A percentile compares a stretch with the other conserved stretches of the same genome.
These are phyloP conservation scores for Caenorhabditis doughertyi DNA, from an alignment of 2,888 invertebrate genomes.

Conservation along the genomic window DNA sequence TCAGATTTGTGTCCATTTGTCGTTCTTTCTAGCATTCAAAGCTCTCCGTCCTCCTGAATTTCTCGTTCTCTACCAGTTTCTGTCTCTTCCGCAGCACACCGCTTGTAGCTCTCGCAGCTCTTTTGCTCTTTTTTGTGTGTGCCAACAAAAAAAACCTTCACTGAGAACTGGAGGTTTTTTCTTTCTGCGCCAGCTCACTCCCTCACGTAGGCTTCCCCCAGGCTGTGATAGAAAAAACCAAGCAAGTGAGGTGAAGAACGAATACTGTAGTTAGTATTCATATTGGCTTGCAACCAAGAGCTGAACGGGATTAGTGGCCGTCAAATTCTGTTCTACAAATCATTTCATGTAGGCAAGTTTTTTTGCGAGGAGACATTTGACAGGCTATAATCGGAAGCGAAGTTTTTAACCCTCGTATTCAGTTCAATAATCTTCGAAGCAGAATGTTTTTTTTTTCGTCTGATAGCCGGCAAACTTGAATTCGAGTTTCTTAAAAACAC, in stretches of 20 bases:
- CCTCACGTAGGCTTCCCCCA: not conserved
- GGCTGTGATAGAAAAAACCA: slow-evolving; percentile 4
- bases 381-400: no score
- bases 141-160: slow-evolving; percentile 31
- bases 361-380: no score
- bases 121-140: slow-evolving; percentile 30
- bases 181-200: not conserved
- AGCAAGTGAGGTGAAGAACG: not conserved
- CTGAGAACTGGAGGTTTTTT: slow-evolving; percentile 36
- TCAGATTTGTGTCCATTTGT: not conserved
- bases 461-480: no score
- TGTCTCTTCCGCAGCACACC: slow-evolving; percentile 36
- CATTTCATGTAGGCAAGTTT: no score
- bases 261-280: not conserved
- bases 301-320: no score
- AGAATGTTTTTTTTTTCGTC: no score
- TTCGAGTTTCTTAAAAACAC: not conserved
- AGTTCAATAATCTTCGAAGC: no score
- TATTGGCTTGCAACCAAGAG: no score
- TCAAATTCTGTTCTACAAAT: no score
- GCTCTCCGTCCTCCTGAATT: not conserved
- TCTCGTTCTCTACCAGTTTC: slow-evolving; percentile 36
- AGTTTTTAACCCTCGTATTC: no score
- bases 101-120: slow-evolving; percentile 14
- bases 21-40: not conserved